Base-by-base conservation (phyloP, 2,888 invertebrate genomes). In the Hemicrepidius hirtus region DNA sequence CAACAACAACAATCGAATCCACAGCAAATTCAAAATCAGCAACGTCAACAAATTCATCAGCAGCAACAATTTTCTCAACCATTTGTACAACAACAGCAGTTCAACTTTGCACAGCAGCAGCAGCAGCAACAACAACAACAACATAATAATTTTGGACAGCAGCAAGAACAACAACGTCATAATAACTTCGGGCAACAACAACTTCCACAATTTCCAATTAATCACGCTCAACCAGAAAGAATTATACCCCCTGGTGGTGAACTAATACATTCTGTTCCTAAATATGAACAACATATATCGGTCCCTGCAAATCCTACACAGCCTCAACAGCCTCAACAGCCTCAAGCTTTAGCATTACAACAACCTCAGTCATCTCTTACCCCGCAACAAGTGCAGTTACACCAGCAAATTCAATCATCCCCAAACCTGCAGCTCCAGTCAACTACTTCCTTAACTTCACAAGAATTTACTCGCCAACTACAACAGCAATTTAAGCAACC, bases 281-380 rank as follows among this genome's bases (percentile, higher is more conserved):
- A 93, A 86, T 92, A 91, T 77, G 95, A 95, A 85, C 94, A 95
- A 78, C 95, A 95, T 79, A 90, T 92, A 75, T 90, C 92, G 12
- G 88, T 91, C n/a, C 86, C 87, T 79, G 87, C 60, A 18, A 66
- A 73, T 44, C 71, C 73, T 21, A 71, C 73, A 16, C 76, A 75
- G 69, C 74, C 69, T 9, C 80, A 80, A 76, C 49, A 68, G 13
- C 24, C 57, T 12, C 73, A 74, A 37, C 60, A 63, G 12, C 1
- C 80, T 83, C 20, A 82, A 82, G 49, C 82, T 32, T 9, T 32
- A 7, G 32, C 32, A 5, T 9, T 32, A 32, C 9, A 24, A 12
- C 75, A 74, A 69, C 75, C 65, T n/a, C 80, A 80, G 75, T 41
- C 69, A 76, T 41, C 69, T n/a, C 20, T 62, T 9, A 55, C 69